These are phyloP conservation scores for Diplosoma virens DNA, from an alignment of 23 tunicate genomes.

Conservation along the genomic window DNA sequence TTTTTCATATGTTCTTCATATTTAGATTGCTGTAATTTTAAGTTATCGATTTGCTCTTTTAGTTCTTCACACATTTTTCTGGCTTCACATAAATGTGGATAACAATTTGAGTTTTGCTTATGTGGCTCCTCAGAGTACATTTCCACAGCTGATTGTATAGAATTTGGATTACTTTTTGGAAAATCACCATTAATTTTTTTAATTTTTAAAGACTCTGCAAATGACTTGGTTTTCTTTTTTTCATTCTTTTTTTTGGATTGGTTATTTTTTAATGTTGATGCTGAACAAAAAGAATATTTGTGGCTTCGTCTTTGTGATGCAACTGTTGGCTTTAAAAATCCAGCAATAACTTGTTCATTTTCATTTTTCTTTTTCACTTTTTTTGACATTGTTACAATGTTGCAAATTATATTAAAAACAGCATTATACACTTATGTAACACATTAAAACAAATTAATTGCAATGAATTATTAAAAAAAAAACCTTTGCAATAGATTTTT, in stretches of 20 bases:
- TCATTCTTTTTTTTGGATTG: background rate
- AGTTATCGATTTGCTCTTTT: constrained; percentile 53
- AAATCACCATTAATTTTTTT: background rate
- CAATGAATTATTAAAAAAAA: too few species aligned
- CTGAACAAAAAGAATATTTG: constrained; percentile 1
- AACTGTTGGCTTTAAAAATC: constrained; percentile 56
- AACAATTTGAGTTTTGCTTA: background rate
- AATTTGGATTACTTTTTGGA: background rate
- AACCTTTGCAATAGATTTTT: too few species aligned
- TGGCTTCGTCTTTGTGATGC: constrained; percentile 32
- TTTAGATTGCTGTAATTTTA: constrained; percentile 48
- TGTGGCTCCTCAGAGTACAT: background rate
- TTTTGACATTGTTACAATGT: background rate
- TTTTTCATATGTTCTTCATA: constrained; percentile 31
- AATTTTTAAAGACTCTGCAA: too few species aligned
- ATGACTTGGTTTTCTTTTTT: background rate
- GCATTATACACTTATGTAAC: background rate
- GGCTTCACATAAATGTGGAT: constrained; percentile 33
- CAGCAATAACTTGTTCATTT: background rate
- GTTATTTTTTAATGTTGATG: too few species aligned
- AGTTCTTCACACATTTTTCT: constrained; percentile 65
- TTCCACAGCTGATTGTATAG: constrained; percentile 9
- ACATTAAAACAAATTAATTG: background rate
- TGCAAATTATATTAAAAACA: background rate
- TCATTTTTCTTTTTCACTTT: background rate